These are phyloP conservation scores for Sphaeridia pumilis DNA, from an alignment of 2,888 invertebrate species.

Conservation along the genomic window DNA sequence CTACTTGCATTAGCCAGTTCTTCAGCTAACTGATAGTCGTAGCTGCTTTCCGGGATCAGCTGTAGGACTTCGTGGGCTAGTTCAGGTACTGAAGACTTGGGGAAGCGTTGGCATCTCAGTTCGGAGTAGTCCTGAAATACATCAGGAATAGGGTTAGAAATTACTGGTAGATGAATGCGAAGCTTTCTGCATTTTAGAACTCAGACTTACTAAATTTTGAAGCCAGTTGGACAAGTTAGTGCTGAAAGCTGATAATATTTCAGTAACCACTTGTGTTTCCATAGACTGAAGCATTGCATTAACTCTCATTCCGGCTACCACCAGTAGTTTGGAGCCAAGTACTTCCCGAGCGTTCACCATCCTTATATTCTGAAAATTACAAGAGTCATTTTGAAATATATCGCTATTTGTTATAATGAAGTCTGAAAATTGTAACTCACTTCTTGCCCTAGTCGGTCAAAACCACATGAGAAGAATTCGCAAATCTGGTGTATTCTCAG, in stretches of 20 bases:
- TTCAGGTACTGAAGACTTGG: constrained; percentile 38
- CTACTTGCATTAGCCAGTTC: constrained; percentile 21
- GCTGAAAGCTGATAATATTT: constrained; percentile 62
- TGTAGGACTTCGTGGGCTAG: constrained; percentile 41
- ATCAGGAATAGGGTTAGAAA: background rate
- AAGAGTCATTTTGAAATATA: background rate
- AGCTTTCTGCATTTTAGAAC: background rate
- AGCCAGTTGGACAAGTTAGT: constrained; percentile 65
- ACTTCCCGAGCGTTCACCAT: constrained; percentile 56
- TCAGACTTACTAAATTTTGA: constrained; percentile 45
- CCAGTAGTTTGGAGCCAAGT: constrained; percentile 58
- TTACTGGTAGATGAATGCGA: background rate
- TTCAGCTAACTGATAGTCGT: constrained; percentile 40
- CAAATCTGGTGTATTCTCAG: constrained; percentile 65
- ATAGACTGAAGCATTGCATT: constrained; percentile 52
- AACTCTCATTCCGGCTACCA: constrained; percentile 69
- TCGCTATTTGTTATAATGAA: background rate
- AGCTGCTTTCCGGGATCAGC: constrained; percentile 40
- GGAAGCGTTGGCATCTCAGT: constrained; percentile 37
- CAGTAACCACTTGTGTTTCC: constrained; percentile 44
- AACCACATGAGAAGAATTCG: constrained; percentile 49
- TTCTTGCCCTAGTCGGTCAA: constrained; percentile 51
- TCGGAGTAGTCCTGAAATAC: constrained; percentile 38
- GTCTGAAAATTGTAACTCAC: background rate
- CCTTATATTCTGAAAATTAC: constrained; percentile 45